Evolutionary conservation across 2,797 vertebrate species (phyloP), one percentile per base, ranked within the genome.

Genomic region (Valencia hispanica): DNA sequence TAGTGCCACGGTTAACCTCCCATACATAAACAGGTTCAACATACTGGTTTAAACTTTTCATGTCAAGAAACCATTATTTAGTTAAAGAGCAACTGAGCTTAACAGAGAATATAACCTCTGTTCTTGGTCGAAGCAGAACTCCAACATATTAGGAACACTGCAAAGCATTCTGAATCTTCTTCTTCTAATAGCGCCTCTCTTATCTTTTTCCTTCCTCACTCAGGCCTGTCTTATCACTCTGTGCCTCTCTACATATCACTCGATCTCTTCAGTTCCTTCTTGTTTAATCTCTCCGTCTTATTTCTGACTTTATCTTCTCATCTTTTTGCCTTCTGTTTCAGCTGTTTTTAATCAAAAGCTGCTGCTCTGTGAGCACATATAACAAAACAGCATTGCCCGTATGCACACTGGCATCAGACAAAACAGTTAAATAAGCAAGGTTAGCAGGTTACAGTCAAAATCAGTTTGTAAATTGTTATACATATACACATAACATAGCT

Each of bases 311-410:
- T 90, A 87, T 93, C 88, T 69, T 61, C 47, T 83, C 61, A 86
- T 83, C 84, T 74, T 47, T 72, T 45, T 25, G 57, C 77, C 79
- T 80, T 79, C 85, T 84, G 83, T 87, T 89, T 84, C 76, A 80
- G 78, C 83, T 86, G 32, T 80, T 90, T 89, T 91, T 88, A 91
- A 93, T 92, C 82, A 92, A 89, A 92, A 87, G 65, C 82, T 75
- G 45, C 82, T 81, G 73, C 81, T 85, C 59, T 82, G 53, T 82
- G 77, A 79, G 80, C 83, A 86, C 87, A 91, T 88, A 80, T 74
- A 76, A 87, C 73, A 80, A 82, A 87, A 86, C 79, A 66, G 63
- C 83, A 73, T 79, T 73, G 78, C 72, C 70, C 63, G 75, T 70
- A 80, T n/a, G 8, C 63, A 70, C n/a, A 4, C 17, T 1, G 10